Evolutionary conservation across 2,797 vertebrate genomes (phyloP), one percentile per base, ranked within the genome.

Genomic region (Cercopithecus neglectus): DNA sequence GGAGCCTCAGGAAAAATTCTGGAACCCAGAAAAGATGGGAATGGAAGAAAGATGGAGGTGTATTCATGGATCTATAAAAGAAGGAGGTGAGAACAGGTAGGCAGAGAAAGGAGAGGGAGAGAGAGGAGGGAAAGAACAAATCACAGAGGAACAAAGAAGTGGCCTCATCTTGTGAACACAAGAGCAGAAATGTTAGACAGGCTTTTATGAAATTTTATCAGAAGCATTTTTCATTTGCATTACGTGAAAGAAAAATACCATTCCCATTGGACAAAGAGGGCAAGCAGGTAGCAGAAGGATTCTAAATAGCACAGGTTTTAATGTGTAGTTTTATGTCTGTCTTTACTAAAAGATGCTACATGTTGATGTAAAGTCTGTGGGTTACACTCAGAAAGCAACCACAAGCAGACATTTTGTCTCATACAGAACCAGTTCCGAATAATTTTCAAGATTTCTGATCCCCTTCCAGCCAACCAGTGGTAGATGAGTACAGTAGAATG

Each of bases 331-430:
- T 98, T 91, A 89, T 89, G 90, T 87, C 78, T 87, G 12, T 94
- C 59, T 96, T 96, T 93, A 93, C 46, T 80, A 74, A 96, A 91
- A 94, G 33, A 64, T 46, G 64, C 36, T 92, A 21, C 26, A 26
- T 76, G 78, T 81, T 79, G 74, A 85, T 26, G 39, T 17, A 36
- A 90, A 83, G 79, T 90, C 85, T 94, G 76, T 16, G 84, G 92
- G 94, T 96, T 91, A 26, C 39, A 14, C 88, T 92, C 89, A 93
- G 89, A 96, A 70, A 83, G 41, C 26, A 85, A 90, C 95, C 95
- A 59, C 97, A 90, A 50, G 74, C 90, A 95, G 95, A 97, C 88
- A 21, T 82, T 33, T 78, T 70, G 84, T 96, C 96, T 97, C 17
- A 0, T 36, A 76, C 12, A 76, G 59, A 95, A 53, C 11, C 82